A percentile compares a stretch with the other conserved stretches of the same genome.
These are phyloP conservation scores for Aegithalos caudatus DNA, from an alignment of 2,113 vertebrate species.

Conservation along the genomic window DNA sequence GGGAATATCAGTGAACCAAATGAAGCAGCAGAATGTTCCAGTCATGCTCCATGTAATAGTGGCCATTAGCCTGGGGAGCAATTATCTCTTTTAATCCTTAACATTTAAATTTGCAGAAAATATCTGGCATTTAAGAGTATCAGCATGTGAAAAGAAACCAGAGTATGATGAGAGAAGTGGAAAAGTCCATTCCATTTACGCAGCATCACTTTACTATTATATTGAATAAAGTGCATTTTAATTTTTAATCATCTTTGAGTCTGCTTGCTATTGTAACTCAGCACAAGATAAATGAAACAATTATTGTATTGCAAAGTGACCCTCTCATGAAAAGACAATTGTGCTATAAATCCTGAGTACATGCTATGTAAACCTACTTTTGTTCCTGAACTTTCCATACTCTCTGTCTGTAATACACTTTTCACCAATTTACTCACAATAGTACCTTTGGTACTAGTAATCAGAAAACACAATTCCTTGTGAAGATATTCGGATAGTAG, in stretches of 20 bases:
- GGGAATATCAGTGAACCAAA: neutral
- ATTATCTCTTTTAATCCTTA: constrained; percentile 42
- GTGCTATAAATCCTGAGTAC: constrained; percentile 17
- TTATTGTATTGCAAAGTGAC: constrained; percentile 3
- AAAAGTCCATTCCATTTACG: neutral
- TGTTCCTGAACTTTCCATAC: neutral
- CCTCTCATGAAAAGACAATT: constrained; percentile 12
- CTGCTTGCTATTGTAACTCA: neutral
- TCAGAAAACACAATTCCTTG: neutral
- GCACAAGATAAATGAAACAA: constrained; percentile 25
- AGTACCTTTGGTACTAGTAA: neutral
- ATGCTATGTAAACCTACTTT: neutral
- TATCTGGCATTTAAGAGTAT: constrained; percentile 5
- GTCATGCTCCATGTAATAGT: constrained; percentile 16
- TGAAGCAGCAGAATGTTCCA: constrained; percentile 15
- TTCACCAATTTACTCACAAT: neutral
- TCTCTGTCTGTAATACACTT: neutral
- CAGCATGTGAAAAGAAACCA: constrained; percentile 28
- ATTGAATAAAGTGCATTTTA: constrained; percentile 37
- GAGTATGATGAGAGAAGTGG: neutral
- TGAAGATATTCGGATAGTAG: neutral
- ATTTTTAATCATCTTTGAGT: constrained; percentile 45
- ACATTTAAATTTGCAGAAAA: constrained; percentile 20
- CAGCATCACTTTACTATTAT: neutral
- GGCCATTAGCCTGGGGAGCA: neutral